Conservation (phyloP, 2,888 invertebrate species). For the Andrena marginata region DNA sequence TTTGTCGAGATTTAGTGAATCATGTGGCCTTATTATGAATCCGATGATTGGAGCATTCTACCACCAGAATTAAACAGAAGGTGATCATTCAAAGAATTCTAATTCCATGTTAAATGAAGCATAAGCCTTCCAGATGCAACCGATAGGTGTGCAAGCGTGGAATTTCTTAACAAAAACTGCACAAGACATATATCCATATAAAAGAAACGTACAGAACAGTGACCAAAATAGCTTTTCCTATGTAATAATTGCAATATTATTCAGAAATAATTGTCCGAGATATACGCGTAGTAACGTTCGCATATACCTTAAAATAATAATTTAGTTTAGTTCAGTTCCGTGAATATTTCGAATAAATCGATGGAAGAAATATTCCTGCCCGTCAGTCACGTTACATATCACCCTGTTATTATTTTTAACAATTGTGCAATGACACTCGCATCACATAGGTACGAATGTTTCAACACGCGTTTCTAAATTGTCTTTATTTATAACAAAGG, state of each 20-base stretch:
- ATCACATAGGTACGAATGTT: conserved; percentile 1
- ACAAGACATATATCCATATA: not conserved
- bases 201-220: not conserved
- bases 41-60: conserved; percentile 92
- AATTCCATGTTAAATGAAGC: not conserved
- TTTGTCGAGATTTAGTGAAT: conserved; percentile 59
- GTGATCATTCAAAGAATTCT: conserved; percentile 84
- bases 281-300: not conserved
- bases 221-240: not conserved
- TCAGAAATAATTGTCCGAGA: not conserved
- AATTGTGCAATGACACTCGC: conserved; percentile 69
- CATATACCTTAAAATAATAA: not conserved
- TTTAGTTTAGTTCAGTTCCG: not conserved
- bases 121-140: not conserved
- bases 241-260: not conserved
- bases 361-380: conserved; percentile 9
- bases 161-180: not conserved
- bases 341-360: not conserved
- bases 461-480: not conserved
- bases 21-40: conserved; percentile 90
- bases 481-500: conserved; percentile 12
- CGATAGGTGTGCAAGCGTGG: not conserved
- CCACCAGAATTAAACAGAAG: conserved; percentile 94
- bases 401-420: conserved; percentile 31
- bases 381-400: not conserved